Conservation (phyloP, 2,888 invertebrate genomes). For the Enchytraeus crypticus region DNA sequence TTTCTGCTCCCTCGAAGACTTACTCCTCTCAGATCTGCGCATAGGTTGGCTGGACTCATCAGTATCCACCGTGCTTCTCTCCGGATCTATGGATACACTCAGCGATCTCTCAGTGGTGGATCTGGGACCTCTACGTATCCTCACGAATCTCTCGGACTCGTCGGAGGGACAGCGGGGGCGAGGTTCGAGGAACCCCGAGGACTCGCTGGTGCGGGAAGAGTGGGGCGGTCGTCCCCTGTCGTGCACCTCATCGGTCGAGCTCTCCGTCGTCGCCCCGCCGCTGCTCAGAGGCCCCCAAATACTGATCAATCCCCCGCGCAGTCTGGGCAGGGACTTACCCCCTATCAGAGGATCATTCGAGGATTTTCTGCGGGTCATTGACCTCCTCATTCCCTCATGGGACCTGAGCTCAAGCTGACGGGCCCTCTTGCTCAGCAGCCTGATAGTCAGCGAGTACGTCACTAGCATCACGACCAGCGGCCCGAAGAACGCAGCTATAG, state of each 20-base stretch:
- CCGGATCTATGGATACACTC: no score
- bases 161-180: background rate
- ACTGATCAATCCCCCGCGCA: background rate
- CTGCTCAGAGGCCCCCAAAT: background rate
- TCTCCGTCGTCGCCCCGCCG: constrained; percentile 1
- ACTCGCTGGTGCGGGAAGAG: no score
- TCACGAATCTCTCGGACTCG: no score
- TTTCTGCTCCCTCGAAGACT: no score
- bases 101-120: no score
- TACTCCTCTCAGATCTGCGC: no score
- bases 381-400: constrained; percentile 6
- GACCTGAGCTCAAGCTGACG: background rate
- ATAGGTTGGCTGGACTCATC: no score
- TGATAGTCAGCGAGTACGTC: constrained; percentile 85
- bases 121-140: no score
- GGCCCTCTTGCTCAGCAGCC: constrained; percentile 60
- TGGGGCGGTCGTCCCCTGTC: background rate
- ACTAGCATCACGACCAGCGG: constrained; percentile 87
- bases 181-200: no score
- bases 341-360: background rate
- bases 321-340: no score
- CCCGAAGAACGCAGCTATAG: constrained; percentile 89
- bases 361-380: constrained; percentile 1
- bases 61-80: no score
- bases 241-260: constrained; percentile 1